Conservation (phyloP, 2,888 invertebrate species). For the Cephus spinipes region DNA sequence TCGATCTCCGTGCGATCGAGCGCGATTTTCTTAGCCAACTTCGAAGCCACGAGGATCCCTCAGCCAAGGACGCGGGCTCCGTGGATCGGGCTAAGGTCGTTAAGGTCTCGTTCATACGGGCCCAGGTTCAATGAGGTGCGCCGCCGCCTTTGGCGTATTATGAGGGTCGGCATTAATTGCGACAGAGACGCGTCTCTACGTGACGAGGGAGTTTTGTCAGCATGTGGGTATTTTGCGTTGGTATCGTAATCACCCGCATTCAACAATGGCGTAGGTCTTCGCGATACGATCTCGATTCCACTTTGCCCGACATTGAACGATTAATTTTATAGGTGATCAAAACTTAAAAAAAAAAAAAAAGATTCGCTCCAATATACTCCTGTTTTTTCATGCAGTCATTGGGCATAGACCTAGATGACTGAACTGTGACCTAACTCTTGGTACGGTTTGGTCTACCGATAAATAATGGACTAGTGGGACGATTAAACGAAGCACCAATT, state of each 20-base stretch:
- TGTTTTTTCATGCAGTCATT: neutral
- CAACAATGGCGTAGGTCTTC: neutral
- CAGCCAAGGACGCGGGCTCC: neutral
- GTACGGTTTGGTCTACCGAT: neutral
- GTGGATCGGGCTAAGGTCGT: neutral
- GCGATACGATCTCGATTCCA: neutral
- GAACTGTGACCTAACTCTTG: neutral
- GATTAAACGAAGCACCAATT: neutral
- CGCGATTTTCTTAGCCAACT: neutral
- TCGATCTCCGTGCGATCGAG: neutral
- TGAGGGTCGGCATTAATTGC: slow-evolving; percentile 45
- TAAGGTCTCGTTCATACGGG: slow-evolving; percentile 15
- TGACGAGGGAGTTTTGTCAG: slow-evolving; percentile 5
- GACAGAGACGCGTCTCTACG: slow-evolving; percentile 20
- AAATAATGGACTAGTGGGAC: neutral
- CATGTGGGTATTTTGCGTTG: slow-evolving; percentile 36
- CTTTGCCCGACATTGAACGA: neutral
- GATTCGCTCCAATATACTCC: neutral
- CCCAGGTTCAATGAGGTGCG: neutral
- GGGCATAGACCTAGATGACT: neutral
- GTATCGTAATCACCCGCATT: slow-evolving; percentile 19
- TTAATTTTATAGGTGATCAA: neutral
- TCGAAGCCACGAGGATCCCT: neutral
- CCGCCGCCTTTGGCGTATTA: slow-evolving; percentile 20
- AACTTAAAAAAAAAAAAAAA: neutral